Conservation (phyloP, 2,797 vertebrate genomes). For the Babyrousa celebensis region DNA sequence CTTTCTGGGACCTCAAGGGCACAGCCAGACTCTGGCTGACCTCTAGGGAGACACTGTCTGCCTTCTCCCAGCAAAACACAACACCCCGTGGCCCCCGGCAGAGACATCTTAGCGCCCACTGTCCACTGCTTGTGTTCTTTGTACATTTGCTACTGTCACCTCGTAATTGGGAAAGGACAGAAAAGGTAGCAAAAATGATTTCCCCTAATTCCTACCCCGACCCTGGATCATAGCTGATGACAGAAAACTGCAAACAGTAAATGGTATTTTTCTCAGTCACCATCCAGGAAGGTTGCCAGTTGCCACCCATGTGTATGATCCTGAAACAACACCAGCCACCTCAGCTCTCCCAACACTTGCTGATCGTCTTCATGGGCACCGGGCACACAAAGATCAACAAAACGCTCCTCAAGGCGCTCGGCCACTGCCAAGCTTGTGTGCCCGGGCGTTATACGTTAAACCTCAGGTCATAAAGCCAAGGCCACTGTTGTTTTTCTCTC, state of each 20-base stretch:
- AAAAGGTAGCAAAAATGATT: neutral
- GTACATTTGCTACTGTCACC: neutral
- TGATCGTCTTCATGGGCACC: neutral
- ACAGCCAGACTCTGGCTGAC: neutral
- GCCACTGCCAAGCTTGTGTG: neutral
- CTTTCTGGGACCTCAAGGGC: neutral
- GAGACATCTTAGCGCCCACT: neutral
- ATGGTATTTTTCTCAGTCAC: neutral
- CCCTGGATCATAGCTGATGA: neutral
- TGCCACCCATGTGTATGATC: neutral
- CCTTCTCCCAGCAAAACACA: neutral
- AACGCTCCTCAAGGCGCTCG: fast-evolving
- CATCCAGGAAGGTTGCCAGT: neutral
- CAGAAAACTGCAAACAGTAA: neutral
- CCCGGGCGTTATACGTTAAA: neutral
- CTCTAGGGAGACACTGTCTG: neutral
- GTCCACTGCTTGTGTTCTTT: neutral
- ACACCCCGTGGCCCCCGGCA: neutral
- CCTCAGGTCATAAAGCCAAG: neutral
- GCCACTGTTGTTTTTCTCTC: too few species aligned
- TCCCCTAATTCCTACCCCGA: neutral
- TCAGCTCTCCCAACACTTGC: neutral
- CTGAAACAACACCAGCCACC: neutral
- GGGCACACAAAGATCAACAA: neutral
- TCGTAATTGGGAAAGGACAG: neutral